Evolutionary conservation across 2,888 invertebrate species (phyloP), one percentile per base, ranked within the genome.

Genomic region (Troglohyphantes excavatus): DNA sequence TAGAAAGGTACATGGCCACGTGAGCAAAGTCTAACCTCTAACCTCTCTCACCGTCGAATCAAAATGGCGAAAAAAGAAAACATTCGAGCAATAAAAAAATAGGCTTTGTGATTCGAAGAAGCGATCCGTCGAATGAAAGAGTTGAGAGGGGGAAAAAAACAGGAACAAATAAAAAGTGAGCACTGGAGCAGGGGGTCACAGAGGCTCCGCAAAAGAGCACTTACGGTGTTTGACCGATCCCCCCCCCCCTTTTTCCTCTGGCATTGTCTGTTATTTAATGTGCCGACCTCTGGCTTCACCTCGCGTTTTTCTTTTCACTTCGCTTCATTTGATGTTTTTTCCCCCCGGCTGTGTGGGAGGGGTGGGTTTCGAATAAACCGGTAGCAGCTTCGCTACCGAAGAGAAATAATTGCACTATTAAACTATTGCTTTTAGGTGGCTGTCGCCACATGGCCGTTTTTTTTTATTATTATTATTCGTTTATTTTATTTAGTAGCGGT

Each of bases 201-300:
- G 79, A 87, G 79, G 87, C 70, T 72, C 79, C 72, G 79, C 79
- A 79, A 79, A 81, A 53, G 79, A 87, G 70, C 87, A 87, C 87
- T 87, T 79, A 87, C 65, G 79, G 73, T 73, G 72, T 72, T 72
- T 87, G 86, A 86, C 87, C 79, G 87, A 46, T 6, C 33, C 5
- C 33, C 33, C n/a, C n/a, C n/a, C n/a, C n/a, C n/a, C n/a, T n/a
- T n/a, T n/a, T n/a, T n/a, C n/a, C 68, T 63, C n/a, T 79, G 70
- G 43, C 87, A 87, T 87, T 87, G 87, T 87, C 87, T 79, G 72
- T 26, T n/a, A 53, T 67, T 63, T 43, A 65, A 27, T 27, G 78
- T 61, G 59, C 26, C 46, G 33, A 73, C 87, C 72, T 85, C 19
- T 61, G 72, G 26, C 59, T 33, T 59, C 59, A 70, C 39, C 68